A percentile compares a stretch with the other conserved stretches of the same genome.
Conservation (phyloP, 2,797 vertebrate species). For the Taenioides sp. region DNA sequence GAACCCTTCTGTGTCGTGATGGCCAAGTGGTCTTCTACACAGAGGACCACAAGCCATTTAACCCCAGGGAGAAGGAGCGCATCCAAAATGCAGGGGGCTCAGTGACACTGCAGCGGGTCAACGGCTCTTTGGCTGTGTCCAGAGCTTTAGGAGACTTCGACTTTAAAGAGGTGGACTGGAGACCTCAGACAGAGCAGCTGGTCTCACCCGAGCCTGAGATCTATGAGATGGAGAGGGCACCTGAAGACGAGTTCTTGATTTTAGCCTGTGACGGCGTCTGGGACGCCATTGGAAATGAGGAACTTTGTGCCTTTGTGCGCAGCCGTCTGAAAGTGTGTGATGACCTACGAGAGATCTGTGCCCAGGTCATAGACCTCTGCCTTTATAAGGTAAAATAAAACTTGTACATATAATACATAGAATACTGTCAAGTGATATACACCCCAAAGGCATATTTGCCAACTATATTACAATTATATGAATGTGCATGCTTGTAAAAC, state of each 20-base stretch:
- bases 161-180: constrained; percentile 84
- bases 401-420: not conserved
- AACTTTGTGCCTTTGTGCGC: constrained; percentile 78
- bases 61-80: constrained; percentile 81
- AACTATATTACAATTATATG: not conserved
- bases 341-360: constrained; percentile 80
- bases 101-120: constrained; percentile 78
- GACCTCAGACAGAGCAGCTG: constrained; percentile 81
- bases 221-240: constrained; percentile 71
- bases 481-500: too few species aligned
- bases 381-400: constrained; percentile 80
- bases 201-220: constrained; percentile 85
- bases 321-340: constrained; percentile 78
- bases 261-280: constrained; percentile 85
- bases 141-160: constrained; percentile 83
- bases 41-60: constrained; percentile 83
- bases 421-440: not conserved
- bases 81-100: constrained; percentile 84
- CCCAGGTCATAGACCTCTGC: constrained; percentile 82
- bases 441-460: not conserved
- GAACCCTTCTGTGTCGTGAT: constrained; percentile 75
- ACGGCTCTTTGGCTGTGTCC: constrained; percentile 85
- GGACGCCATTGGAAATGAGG: constrained; percentile 81
- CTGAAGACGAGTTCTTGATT: constrained; percentile 81
- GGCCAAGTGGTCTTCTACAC: constrained; percentile 81